Base-by-base conservation (phyloP, 2,797 vertebrate genomes). In the Capromys pilorides region DNA sequence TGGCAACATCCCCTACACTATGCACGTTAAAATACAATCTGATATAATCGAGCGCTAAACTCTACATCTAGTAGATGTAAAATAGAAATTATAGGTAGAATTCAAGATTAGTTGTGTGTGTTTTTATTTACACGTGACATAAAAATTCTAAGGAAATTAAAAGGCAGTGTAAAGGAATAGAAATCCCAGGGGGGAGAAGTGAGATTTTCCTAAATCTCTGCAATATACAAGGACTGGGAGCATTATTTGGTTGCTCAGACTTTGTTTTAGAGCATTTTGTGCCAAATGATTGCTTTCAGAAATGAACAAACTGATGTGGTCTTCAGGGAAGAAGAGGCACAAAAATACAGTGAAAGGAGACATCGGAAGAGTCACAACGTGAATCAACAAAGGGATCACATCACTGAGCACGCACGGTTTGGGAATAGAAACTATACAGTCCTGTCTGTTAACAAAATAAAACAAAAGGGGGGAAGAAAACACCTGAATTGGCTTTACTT, bases 251-350 rank as follows among this genome's bases (percentile, higher is more conserved):
- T 77, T 91, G 33, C 33, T 89, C 83, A 49, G 59, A 61, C 2
- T 1, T 41, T 16, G 3, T 84, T 89, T 81, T 86, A 57, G 26
- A 69, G 45, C 41, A 88, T 19, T 78, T 94, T 61, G n/a, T 16
- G 0, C 18, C 24, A 75, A 92, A 31, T 31, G 54, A 82, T n/a
- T 94, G 57, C 51, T 95, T 86, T 95, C 12, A 83, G 64, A 86
- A 90, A 87, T 92, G 86, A 96, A 45, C 33, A 79, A 79, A n/a
- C 64, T 92, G 83, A 59, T 62, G 54, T 33, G 28, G 16, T 59
- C 69, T 91, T 94, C n/a, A 86, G 90, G 90, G 81, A 95, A 45
- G 49, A 89, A 71, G 57, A 62, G 66, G 45, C 61, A 86, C 4
- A 91, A 33, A 92, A 85, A 85, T 6, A 51, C 9, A 49, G 78